phyloP scores from a whole-genome alignment of 2,113 vertebrate species.

The Microcebus jonahi region DNA sequence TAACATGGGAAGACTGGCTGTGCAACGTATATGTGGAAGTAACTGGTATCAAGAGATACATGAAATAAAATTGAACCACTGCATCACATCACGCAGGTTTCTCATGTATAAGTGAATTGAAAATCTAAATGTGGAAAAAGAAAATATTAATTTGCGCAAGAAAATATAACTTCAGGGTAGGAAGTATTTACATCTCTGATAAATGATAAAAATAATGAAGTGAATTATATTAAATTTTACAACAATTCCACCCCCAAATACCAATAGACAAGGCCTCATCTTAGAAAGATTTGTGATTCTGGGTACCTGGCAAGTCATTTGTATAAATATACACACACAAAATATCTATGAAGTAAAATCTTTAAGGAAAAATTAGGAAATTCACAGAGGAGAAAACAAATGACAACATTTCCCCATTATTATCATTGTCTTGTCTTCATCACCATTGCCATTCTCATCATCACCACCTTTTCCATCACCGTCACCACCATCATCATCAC shows the following conservation, averaged over 20 bases:
- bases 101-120: neutral
- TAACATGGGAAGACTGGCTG: neutral
- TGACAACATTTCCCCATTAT: neutral
- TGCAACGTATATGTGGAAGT: neutral
- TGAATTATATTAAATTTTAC: neutral
- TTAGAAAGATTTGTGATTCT: neutral
- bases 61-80: neutral
- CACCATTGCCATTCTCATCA: accelerated
- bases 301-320: neutral
- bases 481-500: neutral
- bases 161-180: neutral
- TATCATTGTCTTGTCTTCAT: neutral
- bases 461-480: too few species aligned
- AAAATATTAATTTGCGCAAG: neutral
- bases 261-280: neutral
- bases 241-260: neutral
- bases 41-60: neutral
- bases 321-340: neutral
- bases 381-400: neutral
- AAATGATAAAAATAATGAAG: neutral
- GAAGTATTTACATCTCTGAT: neutral
- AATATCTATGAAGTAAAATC: neutral
- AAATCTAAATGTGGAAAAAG: neutral
- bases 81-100: neutral
- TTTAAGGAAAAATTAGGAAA: neutral